Evolutionary conservation across 2,888 invertebrate species (phyloP).

Genomic region (Scaptomyza caliginosa): DNA sequence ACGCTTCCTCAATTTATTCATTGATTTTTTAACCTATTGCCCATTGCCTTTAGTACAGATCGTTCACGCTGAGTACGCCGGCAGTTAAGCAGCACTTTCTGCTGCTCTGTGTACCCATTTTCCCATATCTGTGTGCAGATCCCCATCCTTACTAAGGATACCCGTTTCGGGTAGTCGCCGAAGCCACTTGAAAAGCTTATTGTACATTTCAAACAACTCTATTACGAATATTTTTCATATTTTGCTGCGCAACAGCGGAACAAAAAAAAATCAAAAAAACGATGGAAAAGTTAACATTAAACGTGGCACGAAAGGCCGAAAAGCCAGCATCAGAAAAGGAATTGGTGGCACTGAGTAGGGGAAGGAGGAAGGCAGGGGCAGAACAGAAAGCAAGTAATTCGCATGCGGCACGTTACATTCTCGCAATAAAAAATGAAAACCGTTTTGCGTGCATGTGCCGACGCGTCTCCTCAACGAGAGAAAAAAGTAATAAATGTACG

Average conservation of each 20-base stretch:
- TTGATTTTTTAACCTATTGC: slow-evolving; percentile 1
- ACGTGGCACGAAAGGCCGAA: slow-evolving; percentile 63
- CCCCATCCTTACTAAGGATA: slow-evolving; percentile 2
- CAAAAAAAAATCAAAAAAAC: slow-evolving; percentile 15
- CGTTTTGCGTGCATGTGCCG: slow-evolving; percentile 74
- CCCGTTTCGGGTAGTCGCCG: slow-evolving; percentile 42
- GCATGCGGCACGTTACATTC: slow-evolving; percentile 78
- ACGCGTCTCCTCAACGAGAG: slow-evolving; percentile 32
- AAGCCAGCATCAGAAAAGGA: slow-evolving; percentile 16
- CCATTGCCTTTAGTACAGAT: slow-evolving; percentile 11
- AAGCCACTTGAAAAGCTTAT: slow-evolving; percentile 75
- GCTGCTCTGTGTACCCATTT: slow-evolving; percentile 29
- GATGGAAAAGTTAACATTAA: slow-evolving; percentile 65
- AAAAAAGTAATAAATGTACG: slow-evolving; percentile 81
- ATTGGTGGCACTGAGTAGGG: slow-evolving; percentile 1
- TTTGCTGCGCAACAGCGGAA: slow-evolving; percentile 53
- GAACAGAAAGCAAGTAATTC: slow-evolving; percentile 67
- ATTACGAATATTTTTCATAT: slow-evolving; percentile 81
- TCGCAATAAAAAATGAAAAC: slow-evolving; percentile 77
- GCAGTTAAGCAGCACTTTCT: slow-evolving; percentile 53
- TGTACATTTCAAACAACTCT: slow-evolving; percentile 80
- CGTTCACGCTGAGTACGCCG: slow-evolving; percentile 33
- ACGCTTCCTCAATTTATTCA: neutral
- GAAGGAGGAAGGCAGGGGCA: slow-evolving; percentile 43
- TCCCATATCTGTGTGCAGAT: neutral